Conservation (phyloP, 2,888 invertebrate genomes). For the Pristionchus maxplancki region DNA sequence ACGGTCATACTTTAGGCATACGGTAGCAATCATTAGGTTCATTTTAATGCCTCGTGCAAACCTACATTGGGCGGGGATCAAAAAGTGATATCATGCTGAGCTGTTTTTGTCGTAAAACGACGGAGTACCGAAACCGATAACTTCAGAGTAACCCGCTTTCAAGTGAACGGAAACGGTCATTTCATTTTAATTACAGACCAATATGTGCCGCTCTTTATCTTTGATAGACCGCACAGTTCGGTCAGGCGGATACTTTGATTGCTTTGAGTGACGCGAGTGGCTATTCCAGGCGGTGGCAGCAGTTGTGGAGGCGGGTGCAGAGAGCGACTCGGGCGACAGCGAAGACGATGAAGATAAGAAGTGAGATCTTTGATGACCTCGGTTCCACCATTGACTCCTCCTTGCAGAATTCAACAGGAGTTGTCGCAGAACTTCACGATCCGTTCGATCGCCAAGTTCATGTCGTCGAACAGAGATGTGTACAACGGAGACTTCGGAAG, state of each 20-base stretch:
- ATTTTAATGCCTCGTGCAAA: too few species aligned
- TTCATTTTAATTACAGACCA: too few species aligned
- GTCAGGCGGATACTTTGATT: not conserved
- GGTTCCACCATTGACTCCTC: not conserved
- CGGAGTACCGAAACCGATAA: too few species aligned
- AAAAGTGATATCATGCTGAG: not conserved
- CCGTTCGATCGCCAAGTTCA: not conserved
- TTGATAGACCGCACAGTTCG: not conserved
- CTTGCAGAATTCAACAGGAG: not conserved
- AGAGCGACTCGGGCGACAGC: not conserved
- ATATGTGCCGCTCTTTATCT: too few species aligned
- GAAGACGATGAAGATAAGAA: not conserved
- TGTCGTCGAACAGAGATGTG: not conserved
- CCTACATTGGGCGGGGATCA: not conserved
- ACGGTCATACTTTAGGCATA: too few species aligned
- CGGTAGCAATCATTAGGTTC: too few species aligned
- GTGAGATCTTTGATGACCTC: not conserved
- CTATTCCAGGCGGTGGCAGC: not conserved
- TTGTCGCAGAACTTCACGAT: not conserved
- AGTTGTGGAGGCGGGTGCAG: not conserved
- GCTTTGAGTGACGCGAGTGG: not conserved
- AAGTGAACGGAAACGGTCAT: too few species aligned
- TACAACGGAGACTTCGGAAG: conserved; percentile 27
- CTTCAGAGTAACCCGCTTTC: too few species aligned
- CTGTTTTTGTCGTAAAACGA: too few species aligned